Evolutionary conservation across 1,140 invertebrate species (phyloP), one percentile per base, ranked within the genome.

Genomic region (Delia radicum): DNA sequence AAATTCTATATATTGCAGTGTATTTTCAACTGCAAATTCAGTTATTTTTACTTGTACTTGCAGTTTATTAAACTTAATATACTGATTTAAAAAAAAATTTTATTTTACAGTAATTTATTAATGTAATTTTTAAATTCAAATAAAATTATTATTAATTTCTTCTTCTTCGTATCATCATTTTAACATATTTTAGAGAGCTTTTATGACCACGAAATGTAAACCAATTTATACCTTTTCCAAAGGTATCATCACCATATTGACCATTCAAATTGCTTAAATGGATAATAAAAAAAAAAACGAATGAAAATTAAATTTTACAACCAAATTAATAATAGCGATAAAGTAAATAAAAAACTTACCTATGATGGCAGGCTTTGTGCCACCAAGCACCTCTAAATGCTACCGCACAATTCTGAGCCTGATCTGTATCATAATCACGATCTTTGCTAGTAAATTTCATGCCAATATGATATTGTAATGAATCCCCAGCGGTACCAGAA

Each of bases 381-480:
- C 91, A 93, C 89, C 91, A 92, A 2, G 90, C 91, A 13, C 90
- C 90, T 27, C 87, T 87, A 65, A 91, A 91, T 46, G 89, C 86
- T 55, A 88, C 82, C 0, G 92, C 92, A 84, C 93, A 94, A 63
- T 91, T 90, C 21, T 21, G 24, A 2, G 89, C 89, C 48, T 91
- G 91, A 69, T 88, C 88, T 79, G 87, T 89, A 81, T 94, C 93
- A 80, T 93, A 92, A 80, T 94, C 93, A 12, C 88, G 79, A 76
- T 93, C 91, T 18, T 87, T 86, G 0, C 92, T 93, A 61, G 90
- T 92, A 85, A 94, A 94, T 80, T 89, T 89, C 80, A 90, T 89
- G 0, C 89, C 90, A 63, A 91, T 89, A 81, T 94, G 92, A 63
- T 91, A 90, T 15, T 86, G 85, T 55, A 94, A 81, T 0, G 92